Percentiles rank a stretch among this genome's conserved stretches.
These are phyloP conservation scores for Euproctis similis DNA, from an alignment of 2,888 invertebrate species.

Conservation along the genomic window DNA sequence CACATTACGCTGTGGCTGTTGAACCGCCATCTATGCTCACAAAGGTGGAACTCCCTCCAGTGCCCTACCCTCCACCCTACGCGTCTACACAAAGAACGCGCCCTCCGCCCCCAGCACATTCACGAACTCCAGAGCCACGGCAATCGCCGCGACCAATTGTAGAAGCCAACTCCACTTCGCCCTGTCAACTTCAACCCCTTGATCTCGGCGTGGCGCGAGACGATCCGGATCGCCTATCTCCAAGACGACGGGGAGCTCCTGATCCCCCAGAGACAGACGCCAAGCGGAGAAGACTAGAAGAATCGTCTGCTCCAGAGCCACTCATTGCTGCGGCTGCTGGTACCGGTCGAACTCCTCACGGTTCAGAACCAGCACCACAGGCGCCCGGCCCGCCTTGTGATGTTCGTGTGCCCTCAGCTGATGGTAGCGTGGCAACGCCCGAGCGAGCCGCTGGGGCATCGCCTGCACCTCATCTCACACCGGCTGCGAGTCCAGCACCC, in stretches of 20 bases:
- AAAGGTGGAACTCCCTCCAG: slow-evolving; percentile 69
- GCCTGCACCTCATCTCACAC: slow-evolving; percentile 52
- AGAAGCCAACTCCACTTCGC: slow-evolving; percentile 46
- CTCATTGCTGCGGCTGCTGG: slow-evolving; percentile 83
- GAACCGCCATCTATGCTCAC: slow-evolving; percentile 65
- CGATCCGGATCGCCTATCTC: slow-evolving; percentile 75
- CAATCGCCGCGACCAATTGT: slow-evolving; percentile 53
- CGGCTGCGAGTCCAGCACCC: slow-evolving; percentile 58
- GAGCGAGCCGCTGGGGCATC: slow-evolving; percentile 69
- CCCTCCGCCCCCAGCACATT: slow-evolving; percentile 77
- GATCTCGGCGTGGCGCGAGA: slow-evolving; percentile 84
- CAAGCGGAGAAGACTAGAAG: slow-evolving; percentile 79
- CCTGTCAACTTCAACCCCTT: slow-evolving; percentile 85
- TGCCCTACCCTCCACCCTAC: slow-evolving; percentile 62
- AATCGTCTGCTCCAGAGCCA: slow-evolving; percentile 82
- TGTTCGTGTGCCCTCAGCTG: slow-evolving; percentile 77
- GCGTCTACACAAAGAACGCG: slow-evolving; percentile 43
- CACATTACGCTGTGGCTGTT: slow-evolving; percentile 57
- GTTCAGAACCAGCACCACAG: slow-evolving; percentile 66
- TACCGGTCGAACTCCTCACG: slow-evolving; percentile 80
- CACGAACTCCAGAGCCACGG: slow-evolving; percentile 69
- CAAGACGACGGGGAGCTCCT: slow-evolving; percentile 79
- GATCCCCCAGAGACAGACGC: slow-evolving; percentile 77
- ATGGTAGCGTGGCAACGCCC: slow-evolving; percentile 75
- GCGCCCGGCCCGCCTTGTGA: slow-evolving; percentile 65